Conservation (phyloP, 2,113 vertebrate species). For the Myiagra hebetior region DNA sequence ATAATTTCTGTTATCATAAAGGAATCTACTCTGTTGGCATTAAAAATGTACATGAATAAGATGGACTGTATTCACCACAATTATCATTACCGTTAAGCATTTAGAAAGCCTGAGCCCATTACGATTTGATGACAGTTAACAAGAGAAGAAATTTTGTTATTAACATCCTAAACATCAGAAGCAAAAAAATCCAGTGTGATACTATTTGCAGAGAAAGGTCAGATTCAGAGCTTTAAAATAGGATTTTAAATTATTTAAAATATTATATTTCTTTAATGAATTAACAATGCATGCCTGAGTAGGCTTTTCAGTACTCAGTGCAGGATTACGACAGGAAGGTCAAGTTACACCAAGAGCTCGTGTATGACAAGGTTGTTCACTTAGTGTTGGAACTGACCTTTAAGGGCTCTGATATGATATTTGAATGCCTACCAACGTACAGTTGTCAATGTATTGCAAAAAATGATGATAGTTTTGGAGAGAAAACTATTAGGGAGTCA, state of each 20-base stretch:
- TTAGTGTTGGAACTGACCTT: background rate
- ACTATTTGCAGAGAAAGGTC: background rate
- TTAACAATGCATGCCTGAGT: background rate
- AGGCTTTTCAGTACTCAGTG: conserved; percentile 14
- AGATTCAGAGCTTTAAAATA: background rate
- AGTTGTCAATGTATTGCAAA: background rate
- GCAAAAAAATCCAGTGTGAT: background rate
- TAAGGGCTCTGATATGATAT: conserved; percentile 18
- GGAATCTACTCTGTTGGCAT: conserved; percentile 19
- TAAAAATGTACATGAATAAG: conserved; percentile 52
- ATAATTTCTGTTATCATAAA: conserved; percentile 52
- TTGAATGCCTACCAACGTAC: background rate
- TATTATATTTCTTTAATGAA: conserved; percentile 46
- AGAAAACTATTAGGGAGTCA: conserved; percentile 21
- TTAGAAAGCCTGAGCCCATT: conserved; percentile 34
- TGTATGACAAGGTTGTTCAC: background rate
- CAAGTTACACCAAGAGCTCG: background rate
- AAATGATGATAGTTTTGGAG: background rate
- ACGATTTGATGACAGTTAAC: conserved; percentile 2
- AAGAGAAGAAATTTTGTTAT: conserved; percentile 29
- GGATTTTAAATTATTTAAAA: conserved; percentile 47
- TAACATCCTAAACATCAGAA: conserved; percentile 38
- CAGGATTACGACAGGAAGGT: background rate
- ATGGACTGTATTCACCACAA: conserved; percentile 11
- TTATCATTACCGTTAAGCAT: conserved; percentile 40